Percentiles rank a stretch among this genome's conserved stretches.
Evolutionary conservation across 2,797 vertebrate genomes (phyloP).

Genomic region (Schizothorax lantsangensis): DNA sequence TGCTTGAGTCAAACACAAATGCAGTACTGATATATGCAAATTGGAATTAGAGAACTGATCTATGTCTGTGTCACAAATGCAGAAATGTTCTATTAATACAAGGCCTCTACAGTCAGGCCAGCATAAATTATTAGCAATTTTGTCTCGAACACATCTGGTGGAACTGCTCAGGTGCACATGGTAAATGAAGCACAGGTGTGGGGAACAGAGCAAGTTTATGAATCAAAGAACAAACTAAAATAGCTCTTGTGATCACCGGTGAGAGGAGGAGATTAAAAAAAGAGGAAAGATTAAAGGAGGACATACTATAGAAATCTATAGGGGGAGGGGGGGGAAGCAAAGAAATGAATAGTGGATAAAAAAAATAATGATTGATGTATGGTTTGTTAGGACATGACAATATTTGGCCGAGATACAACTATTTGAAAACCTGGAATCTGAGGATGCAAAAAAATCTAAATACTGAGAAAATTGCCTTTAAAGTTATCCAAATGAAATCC

Average conservation of each 20-base stretch:
- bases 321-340: neutral
- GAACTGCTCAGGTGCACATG: conserved; percentile 76
- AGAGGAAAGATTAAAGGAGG: conserved; percentile 45
- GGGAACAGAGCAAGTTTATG: conserved; percentile 59
- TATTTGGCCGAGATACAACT: no score
- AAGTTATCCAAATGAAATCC: no score
- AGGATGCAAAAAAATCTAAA: no score
- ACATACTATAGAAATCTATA: neutral
- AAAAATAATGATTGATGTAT: neutral
- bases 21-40: conserved; percentile 67
- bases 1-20: neutral
- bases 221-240: conserved; percentile 62
- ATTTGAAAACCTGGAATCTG: no score
- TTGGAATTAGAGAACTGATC: conserved; percentile 28
- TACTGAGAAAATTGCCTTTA: no score
- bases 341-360: neutral
- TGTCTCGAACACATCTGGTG: conserved; percentile 68
- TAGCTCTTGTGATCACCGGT: conserved; percentile 53
- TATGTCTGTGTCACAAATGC: neutral
- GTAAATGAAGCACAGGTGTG: conserved; percentile 82
- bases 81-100: conserved; percentile 45
- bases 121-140: conserved; percentile 77
- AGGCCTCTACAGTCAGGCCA: conserved; percentile 65
- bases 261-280: conserved; percentile 44
- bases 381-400: no score